phyloP scores from a whole-genome alignment of 2,113 vertebrate species.

The Poeciliopsis occidentalis region DNA sequence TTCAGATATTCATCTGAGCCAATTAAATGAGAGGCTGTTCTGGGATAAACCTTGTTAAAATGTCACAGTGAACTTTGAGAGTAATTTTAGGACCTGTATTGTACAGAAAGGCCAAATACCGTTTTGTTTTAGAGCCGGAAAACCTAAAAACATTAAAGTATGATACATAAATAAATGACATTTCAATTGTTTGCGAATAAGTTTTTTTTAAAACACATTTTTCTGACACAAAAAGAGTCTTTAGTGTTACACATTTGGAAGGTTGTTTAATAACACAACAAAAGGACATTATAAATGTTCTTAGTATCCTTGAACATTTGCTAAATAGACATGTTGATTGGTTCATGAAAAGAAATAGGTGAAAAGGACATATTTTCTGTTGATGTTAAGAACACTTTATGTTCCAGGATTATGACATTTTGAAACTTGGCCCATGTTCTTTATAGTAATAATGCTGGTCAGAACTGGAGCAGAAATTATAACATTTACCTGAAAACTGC shows the following conservation, averaged over 20 bases:
- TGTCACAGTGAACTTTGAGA: constrained; percentile 55
- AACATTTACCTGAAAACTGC: no score
- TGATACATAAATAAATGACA: neutral
- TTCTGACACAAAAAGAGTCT: neutral
- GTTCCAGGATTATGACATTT: no score
- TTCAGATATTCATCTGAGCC: constrained; percentile 76
- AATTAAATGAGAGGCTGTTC: constrained; percentile 63
- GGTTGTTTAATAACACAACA: no score
- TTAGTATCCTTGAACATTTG: neutral
- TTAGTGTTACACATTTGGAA: neutral
- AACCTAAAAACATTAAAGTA: neutral
- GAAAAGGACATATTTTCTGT: no score
- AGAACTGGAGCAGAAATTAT: no score
- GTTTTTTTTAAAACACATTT: neutral
- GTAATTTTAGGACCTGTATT: constrained; percentile 31
- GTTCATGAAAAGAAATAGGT: neutral
- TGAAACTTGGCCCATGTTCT: no score
- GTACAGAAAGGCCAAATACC: neutral
- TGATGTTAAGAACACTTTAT: no score
- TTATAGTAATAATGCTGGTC: no score
- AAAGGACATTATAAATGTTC: neutral
- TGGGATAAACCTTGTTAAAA: constrained; percentile 60
- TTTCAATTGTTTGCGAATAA: neutral
- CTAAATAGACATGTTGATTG: neutral
- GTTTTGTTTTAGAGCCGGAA: neutral